Conservation (phyloP, 2,113 vertebrate genomes). For the Tragelaphus strepsiceros region DNA sequence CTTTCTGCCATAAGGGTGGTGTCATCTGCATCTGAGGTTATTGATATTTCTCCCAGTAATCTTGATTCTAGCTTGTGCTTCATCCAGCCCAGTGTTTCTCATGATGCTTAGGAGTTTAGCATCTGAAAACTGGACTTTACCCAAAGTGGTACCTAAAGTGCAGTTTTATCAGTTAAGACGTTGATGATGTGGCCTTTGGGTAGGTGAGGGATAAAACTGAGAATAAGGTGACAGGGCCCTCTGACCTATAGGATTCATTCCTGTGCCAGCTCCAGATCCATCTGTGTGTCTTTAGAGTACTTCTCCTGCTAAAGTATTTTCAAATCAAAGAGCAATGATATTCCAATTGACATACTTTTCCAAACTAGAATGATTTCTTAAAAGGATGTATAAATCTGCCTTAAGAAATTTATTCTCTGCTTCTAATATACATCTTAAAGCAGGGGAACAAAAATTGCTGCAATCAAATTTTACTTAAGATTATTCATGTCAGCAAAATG, state of each 20-base stretch:
- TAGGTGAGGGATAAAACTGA: neutral
- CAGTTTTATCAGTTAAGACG: neutral
- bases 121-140: neutral
- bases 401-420: neutral
- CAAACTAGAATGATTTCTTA: neutral
- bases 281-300: neutral
- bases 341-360: slow-evolving; percentile 2
- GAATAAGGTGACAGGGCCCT: neutral
- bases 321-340: neutral
- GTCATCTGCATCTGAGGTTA: neutral
- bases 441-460: neutral
- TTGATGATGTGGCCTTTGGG: neutral
- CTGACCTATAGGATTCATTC: neutral
- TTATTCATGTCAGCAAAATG: neutral
- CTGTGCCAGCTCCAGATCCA: neutral
- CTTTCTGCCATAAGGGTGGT: neutral
- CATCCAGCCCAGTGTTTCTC: neutral
- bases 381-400: neutral
- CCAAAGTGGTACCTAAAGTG: neutral
- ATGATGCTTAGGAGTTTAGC: neutral
- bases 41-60: neutral
- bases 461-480: neutral
- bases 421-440: neutral
- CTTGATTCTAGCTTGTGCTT: neutral
- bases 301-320: neutral